Evolutionary conservation across 1,140 invertebrate genomes (phyloP), one percentile per base, ranked within the genome.

Genomic region (Drosophila truncata): DNA sequence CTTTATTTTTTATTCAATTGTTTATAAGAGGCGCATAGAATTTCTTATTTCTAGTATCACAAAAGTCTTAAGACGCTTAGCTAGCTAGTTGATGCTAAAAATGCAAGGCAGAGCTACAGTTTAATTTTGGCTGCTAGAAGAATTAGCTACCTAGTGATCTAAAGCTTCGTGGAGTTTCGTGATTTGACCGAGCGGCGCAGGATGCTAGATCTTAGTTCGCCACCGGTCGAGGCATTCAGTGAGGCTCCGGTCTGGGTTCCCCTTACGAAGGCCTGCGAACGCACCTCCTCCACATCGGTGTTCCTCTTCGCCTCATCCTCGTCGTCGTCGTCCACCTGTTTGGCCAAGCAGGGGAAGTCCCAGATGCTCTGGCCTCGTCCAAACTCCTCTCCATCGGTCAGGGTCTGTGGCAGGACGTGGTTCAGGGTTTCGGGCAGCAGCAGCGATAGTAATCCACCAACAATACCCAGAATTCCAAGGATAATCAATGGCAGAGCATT

Each of bases 301-400:
- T 78, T 81, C 27, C 83, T 65, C 78, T 91, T 50, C 90, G 52
- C 5, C 20, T 54, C 52, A 5, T 86, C 41, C 9, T 71, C 47
- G 3, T 80, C 80, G 5, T 92, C 61, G 57, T 80, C 33, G 82
- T 92, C 52, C 57, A 86, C 66, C 62, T 91, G 75, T 7, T 92
- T 90, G 59, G 94, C 93, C 64, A 95, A 93, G 81, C 96, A 97
- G 39, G 96, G 97, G 73, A 96, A 95, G 65, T 97, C 96, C 95
- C 96, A 96, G 71, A 97, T 95, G 78, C 94, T 95, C 85, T 97
- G 96, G 63, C 96, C 94, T 46, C 94, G 95, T 35, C 97, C 97
- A 84, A 98, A 98, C 74, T 96, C 94, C 93, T 98, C 97, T 10
- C 97, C 97, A 87, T 98, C 97, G 60, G 95, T 95, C 2, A 98